These are phyloP conservation scores for Megalops atlanticus DNA, from an alignment of 2,113 vertebrate genomes.

Conservation along the genomic window DNA sequence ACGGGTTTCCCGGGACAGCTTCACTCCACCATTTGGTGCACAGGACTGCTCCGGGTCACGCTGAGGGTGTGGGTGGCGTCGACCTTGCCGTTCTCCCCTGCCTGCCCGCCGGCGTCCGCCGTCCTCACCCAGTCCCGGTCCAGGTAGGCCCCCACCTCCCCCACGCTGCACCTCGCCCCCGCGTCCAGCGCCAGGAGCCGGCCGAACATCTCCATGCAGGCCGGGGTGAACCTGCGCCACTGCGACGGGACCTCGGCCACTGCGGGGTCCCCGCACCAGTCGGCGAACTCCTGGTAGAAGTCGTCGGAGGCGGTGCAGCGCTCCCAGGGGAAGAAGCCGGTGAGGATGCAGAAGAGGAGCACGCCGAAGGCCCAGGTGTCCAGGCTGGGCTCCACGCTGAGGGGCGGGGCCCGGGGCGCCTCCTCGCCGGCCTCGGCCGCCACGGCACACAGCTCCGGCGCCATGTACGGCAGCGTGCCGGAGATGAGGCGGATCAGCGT, in stretches of 20 bases:
- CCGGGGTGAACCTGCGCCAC: conserved; percentile 78
- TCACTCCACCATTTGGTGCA: conserved; percentile 11
- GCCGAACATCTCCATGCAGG: conserved; percentile 78
- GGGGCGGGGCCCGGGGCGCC: conserved; percentile 60
- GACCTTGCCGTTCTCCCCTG: conserved; percentile 23
- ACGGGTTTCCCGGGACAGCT: neutral
- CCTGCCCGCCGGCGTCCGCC: conserved; percentile 25
- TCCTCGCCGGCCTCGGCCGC: conserved; percentile 61
- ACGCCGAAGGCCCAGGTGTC: conserved; percentile 92
- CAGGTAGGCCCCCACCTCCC: conserved; percentile 66
- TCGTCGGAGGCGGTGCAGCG: conserved; percentile 75
- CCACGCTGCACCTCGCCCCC: conserved; percentile 63
- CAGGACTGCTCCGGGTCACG: conserved; percentile 32
- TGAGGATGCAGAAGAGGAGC: conserved; percentile 90
- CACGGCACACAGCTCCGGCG: conserved; percentile 81
- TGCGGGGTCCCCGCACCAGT: conserved; percentile 65
- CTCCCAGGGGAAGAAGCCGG: conserved; percentile 94
- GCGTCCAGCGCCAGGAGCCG: conserved; percentile 79
- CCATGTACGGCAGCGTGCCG: conserved; percentile 86
- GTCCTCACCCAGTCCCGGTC: conserved; percentile 68
- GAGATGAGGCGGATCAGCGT: conserved; percentile 84
- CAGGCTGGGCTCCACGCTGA: conserved; percentile 82
- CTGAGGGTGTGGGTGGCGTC: conserved; percentile 24
- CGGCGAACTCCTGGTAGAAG: conserved; percentile 88
- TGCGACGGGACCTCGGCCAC: conserved; percentile 74